Evolutionary conservation across 2,888 invertebrate species (phyloP).

Genomic region (Hemithea aestivaria): DNA sequence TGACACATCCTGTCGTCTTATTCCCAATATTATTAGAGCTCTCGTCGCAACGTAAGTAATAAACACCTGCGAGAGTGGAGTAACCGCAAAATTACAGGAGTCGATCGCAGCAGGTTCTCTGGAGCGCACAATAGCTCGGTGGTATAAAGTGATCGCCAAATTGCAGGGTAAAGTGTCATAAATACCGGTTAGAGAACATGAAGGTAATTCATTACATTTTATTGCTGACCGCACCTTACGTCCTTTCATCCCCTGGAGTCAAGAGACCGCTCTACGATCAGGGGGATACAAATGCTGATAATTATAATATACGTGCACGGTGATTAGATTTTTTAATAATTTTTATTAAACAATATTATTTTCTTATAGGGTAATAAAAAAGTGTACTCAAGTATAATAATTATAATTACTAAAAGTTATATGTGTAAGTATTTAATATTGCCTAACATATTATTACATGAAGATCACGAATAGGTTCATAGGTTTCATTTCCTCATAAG

Average conservation of each 20-base stretch:
- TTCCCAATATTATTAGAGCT: constrained; percentile 39
- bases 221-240: constrained; percentile 9
- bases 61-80: constrained; percentile 52
- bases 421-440: no score
- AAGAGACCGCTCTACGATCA: no score
- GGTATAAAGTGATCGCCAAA: constrained; percentile 63
- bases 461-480: no score
- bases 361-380: no score
- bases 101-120: constrained; percentile 52
- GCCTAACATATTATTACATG: no score
- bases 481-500: no score
- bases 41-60: constrained; percentile 43
- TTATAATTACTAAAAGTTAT: no score
- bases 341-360: no score
- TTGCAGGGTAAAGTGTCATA: constrained; percentile 71
- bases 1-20: constrained; percentile 36
- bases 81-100: constrained; percentile 71
- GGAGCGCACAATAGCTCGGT: constrained; percentile 51
- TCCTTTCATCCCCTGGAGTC: constrained; percentile 1
- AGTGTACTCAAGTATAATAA: no score
- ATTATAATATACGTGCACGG: no score
- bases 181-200: constrained; percentile 48
- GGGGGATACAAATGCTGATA: no score
- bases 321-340: no score
- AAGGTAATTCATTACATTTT: constrained; percentile 22